Base-by-base conservation (phyloP, 1,140 invertebrate species). In the Ceratina japonica region DNA sequence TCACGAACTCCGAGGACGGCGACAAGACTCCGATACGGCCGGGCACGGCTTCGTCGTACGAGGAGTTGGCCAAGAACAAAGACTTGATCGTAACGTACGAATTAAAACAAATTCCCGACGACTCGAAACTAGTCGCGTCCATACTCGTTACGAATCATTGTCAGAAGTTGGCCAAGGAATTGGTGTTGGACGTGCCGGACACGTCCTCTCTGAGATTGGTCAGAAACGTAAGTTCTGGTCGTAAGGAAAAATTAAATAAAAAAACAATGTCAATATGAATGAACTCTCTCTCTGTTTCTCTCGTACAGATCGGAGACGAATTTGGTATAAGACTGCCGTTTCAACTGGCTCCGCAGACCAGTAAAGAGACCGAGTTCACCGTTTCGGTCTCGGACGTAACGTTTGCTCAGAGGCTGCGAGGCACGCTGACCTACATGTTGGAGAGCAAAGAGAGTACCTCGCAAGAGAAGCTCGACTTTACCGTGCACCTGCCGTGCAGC, bases 391-490 rank as follows among this genome's bases (percentile, higher is more conserved):
- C 93, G 2, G 93, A 94, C 80, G 94, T 94, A 63, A 94, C 92
- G 37, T 93, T 94, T 82, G 91, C 94, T 62, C 95, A 96, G 86
- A 95, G 93, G 87, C 86, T 96, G 51, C 92, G 94, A 81, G 95
- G 95, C 72, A 95, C 94, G 52, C 86, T 96, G 5, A 95, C 95
- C 13, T 96, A 96, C 80, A 95, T 95, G 89, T 84, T 94, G 22
- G 90, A 91, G 80, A 87, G 88, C 66, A 87, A 93, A 24, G 91
- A 91, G n/a, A 87, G 88, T 20, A 92, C 93, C 3, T 92, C 92
- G 5, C 94, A 95, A 82, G 94, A 95, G 70, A 95, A 95, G 89
- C 81, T 95, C 49, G 95, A 95, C 84, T 95, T 96, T 86, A 94
- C 92, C 70, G 88, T 96, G 27, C 87, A 88, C 37, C 86, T 96